Evolutionary conservation across 2,888 invertebrate genomes (phyloP), one percentile per base, ranked within the genome.

Genomic region (Lepidocyrtinus sp.): DNA sequence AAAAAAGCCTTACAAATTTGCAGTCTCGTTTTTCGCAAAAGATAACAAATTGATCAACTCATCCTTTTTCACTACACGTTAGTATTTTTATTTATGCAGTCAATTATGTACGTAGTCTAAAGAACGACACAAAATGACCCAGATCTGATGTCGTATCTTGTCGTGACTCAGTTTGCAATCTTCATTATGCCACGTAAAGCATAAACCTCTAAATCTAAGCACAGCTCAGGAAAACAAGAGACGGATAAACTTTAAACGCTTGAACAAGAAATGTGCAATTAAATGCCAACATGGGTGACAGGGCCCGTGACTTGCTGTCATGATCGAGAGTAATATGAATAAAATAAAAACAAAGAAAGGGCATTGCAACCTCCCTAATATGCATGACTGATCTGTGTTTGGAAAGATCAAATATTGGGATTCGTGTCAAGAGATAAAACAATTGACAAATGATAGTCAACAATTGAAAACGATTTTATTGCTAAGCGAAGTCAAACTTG

Each of bases 91-190:
- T 71, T 77, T 77, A 71, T 71, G 71, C 71, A 77, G 71, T 55
- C 61, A 77, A 71, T 67, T 27, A 45, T 26, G 17, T 61, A 36
- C n/a, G 61, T 36, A 61, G 19, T 45, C 22, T 45, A 71, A 36
- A 36, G 7, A 67, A 21, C 15, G 24, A 26, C 21, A 26, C 21
- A 21, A 63, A 64, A 74, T 80, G 80, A 80, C 80, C 68, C 74
- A 80, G 70, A 80, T 80, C 75, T 80, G 64, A 73, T 79, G 79
- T 79, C 79, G 64, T 74, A 73, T 79, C 79, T 80, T 75, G 80
- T 80, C 80, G 80, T 80, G 80, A 75, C 80, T 80, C 67, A 12
- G 50, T 69, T 55, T 72, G 62, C 50, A 67, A 62, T 59, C 65
- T 55, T 27, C 27, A 65, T 50, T 65, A 77, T 59, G 19, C 19